Conservation (phyloP, 2,113 vertebrate genomes). For the Ranitomeya variabilis region DNA sequence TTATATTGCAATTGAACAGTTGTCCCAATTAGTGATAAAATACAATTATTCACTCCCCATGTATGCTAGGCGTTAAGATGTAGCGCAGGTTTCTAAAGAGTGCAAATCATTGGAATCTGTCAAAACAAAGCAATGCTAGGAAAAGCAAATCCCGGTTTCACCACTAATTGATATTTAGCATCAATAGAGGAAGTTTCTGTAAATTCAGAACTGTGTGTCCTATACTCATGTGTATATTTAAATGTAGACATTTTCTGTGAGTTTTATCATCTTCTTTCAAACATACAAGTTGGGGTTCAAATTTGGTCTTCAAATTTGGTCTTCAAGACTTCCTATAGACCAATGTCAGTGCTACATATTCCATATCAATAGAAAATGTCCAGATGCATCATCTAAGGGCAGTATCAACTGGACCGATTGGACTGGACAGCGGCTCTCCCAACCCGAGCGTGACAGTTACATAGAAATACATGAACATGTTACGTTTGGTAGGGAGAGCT, state of each 20-base stretch:
- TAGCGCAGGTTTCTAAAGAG: conserved; percentile 21
- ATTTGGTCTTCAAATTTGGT: too few relatives aligned
- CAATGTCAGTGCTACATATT: too few relatives aligned
- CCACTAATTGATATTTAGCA: conserved; percentile 14
- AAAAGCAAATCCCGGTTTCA: not conserved
- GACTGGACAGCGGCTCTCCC: too few relatives aligned
- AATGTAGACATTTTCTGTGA: not conserved
- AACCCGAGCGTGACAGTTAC: too few relatives aligned
- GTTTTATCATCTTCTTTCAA: not conserved
- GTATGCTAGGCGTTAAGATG: conserved; percentile 36
- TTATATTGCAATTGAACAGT: conserved; percentile 60
- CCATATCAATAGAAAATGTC: too few relatives aligned
- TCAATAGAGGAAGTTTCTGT: not conserved
- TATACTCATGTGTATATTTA: not conserved
- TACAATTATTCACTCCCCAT: conserved; percentile 55
- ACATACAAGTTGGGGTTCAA: not conserved
- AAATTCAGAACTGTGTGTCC: not conserved
- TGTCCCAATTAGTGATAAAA: conserved; percentile 58
- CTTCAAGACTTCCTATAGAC: too few relatives aligned
- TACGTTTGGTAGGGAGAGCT: too few relatives aligned
- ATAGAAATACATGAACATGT: too few relatives aligned
- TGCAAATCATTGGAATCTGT: not conserved
- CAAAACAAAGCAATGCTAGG: not conserved
- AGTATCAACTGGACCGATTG: too few relatives aligned
- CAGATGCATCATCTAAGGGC: too few relatives aligned